phyloP scores from a whole-genome alignment of 92 coral and sea anemone genomes.

The Palythoa grandis region DNA sequence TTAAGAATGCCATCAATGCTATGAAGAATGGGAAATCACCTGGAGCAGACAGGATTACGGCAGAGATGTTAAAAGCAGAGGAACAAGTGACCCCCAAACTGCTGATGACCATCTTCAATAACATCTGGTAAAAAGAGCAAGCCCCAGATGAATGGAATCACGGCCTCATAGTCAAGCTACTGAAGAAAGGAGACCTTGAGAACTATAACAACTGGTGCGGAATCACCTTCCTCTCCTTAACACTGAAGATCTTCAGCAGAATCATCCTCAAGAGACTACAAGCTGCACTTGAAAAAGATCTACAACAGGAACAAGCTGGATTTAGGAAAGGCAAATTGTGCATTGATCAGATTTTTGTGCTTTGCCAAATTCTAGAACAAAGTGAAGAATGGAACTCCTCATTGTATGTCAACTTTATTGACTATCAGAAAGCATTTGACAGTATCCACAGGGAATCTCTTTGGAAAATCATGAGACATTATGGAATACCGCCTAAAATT shows the following conservation, averaged over 20 bases:
- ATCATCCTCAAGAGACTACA: conserved; percentile 21
- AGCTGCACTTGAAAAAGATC: conserved; percentile 24
- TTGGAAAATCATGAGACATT: conserved; percentile 17
- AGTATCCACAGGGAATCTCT: conserved; percentile 13
- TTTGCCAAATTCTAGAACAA: conserved; percentile 31
- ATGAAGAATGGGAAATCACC: conserved; percentile 19
- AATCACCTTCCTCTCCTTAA: conserved; percentile 15
- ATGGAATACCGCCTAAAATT: conserved; percentile 14
- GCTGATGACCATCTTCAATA: conserved; percentile 22
- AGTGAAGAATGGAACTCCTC: conserved; percentile 31
- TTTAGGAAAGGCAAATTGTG: conserved; percentile 3
- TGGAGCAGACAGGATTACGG: conserved; percentile 7
- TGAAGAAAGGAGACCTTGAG: not conserved
- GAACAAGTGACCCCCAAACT: conserved; percentile 19
- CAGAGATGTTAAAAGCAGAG: conserved; percentile 18
- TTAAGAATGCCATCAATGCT: conserved; percentile 26
- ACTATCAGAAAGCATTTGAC: not conserved
- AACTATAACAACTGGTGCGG: not conserved
- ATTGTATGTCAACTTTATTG: conserved; percentile 3
- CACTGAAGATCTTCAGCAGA: not conserved
- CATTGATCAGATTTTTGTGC: conserved; percentile 18
- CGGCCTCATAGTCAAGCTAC: conserved; percentile 1
- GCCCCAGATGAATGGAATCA: conserved; percentile 24
- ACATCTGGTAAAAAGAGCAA: conserved; percentile 6
- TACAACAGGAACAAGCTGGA: conserved; percentile 14